phyloP scores from a whole-genome alignment of 2,797 vertebrate genomes.

The Prionace glauca region DNA sequence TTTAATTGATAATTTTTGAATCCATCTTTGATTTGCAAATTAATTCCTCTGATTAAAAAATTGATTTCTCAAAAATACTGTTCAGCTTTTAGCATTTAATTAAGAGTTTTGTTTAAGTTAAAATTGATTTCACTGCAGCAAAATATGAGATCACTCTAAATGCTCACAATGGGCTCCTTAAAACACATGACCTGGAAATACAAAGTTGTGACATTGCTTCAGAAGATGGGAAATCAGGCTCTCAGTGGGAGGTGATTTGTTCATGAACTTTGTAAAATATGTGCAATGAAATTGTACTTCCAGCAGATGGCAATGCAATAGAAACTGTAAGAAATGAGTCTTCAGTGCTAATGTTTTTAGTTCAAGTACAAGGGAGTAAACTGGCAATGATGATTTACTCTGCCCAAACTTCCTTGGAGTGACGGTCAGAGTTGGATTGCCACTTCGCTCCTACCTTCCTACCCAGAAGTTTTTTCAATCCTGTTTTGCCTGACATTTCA shows the following conservation, averaged over 20 bases:
- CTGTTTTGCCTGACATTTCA: too few species aligned
- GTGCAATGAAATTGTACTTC: constrained; percentile 37
- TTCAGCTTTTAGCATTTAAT: background rate
- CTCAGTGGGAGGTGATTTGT: constrained; percentile 41
- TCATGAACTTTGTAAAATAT: background rate
- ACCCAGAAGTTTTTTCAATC: too few species aligned
- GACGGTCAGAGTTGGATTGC: too few species aligned
- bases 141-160: background rate
- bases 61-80: background rate
- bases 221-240: constrained; percentile 42
- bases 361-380: background rate
- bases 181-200: constrained; percentile 44
- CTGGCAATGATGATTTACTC: background rate
- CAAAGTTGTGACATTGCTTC: constrained; percentile 40
- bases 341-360: background rate
- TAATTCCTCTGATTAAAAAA: background rate
- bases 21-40: background rate
- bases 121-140: background rate
- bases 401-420: too few species aligned
- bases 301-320: constrained; percentile 57
- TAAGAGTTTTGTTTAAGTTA: background rate
- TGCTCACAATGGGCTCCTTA: constrained; percentile 38
- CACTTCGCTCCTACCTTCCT: too few species aligned
- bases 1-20: background rate
- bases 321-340: constrained; percentile 39